phyloP scores from a whole-genome alignment of 2,888 invertebrate species.

The Cephus nigrinus region DNA sequence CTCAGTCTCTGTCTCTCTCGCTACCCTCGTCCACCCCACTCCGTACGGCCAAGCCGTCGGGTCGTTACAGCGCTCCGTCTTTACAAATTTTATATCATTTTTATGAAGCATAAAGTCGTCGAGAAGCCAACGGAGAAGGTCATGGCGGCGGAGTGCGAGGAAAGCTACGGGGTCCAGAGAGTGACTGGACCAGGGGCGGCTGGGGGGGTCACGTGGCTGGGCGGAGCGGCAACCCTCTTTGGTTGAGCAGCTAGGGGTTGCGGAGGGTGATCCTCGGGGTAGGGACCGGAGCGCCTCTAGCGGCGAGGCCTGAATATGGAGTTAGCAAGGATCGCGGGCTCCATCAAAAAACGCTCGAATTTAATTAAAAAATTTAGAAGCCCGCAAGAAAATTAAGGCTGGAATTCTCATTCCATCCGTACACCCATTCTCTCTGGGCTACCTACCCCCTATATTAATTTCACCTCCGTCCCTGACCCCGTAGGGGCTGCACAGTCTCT shows the following conservation, averaged over 20 bases:
- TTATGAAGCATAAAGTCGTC: constrained; percentile 65
- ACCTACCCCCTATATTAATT: neutral
- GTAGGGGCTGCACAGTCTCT: neutral
- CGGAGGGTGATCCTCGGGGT: constrained; percentile 24
- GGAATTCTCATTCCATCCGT: constrained; percentile 28
- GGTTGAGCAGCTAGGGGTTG: constrained; percentile 1
- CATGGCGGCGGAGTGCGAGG: constrained; percentile 4
- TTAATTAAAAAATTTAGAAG: constrained; percentile 53
- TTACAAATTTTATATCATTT: constrained; percentile 67
- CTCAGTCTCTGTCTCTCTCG: neutral
- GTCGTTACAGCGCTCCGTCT: constrained; percentile 61
- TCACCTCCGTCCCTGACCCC: neutral
- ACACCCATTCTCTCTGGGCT: constrained; percentile 9
- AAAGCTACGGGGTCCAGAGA: constrained; percentile 8
- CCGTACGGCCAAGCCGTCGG: constrained; percentile 54
- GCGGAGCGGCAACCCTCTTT: constrained; percentile 51
- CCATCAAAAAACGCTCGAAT: constrained; percentile 50
- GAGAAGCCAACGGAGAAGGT: constrained; percentile 52
- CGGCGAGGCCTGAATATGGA: constrained; percentile 6
- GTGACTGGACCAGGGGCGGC: constrained; percentile 5
- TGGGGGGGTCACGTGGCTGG: constrained; percentile 47
- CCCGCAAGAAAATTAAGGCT: constrained; percentile 32
- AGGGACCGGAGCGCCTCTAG: constrained; percentile 18
- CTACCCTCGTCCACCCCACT: constrained; percentile 29
- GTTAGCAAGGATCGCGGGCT: constrained; percentile 27